Percentiles rank a stretch among this genome's conserved stretches.
These are phyloP conservation scores for Nylanderia fulva DNA, from an alignment of 1,140 invertebrate species.

Conservation along the genomic window DNA sequence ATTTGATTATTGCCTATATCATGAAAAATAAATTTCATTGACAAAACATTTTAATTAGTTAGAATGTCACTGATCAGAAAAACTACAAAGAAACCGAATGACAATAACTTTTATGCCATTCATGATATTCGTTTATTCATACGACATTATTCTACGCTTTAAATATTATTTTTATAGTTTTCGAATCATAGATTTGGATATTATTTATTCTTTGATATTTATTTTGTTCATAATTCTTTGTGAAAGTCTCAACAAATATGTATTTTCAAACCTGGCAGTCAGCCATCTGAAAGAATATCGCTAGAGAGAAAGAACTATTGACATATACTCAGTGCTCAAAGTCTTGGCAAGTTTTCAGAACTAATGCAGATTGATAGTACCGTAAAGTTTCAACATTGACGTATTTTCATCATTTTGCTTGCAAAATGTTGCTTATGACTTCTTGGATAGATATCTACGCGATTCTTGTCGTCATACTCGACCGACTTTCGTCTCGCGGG, in stretches of 20 bases:
- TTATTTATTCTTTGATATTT: neutral
- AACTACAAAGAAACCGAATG: too few relatives aligned
- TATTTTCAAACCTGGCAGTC: slow-evolving; percentile 12
- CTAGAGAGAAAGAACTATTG: slow-evolving; percentile 45
- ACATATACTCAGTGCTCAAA: slow-evolving; percentile 47
- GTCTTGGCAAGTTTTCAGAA: slow-evolving; percentile 43
- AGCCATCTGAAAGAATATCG: slow-evolving; percentile 35
- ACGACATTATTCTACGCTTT: neutral
- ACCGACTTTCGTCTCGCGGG: slow-evolving; percentile 17
- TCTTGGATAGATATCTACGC: slow-evolving; percentile 9
- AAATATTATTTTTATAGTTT: slow-evolving; percentile 14
- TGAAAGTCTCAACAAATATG: neutral
- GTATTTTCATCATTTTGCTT: slow-evolving; percentile 44
- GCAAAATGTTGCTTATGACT: slow-evolving; percentile 42
- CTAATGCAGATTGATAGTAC: neutral
- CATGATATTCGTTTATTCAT: too few relatives aligned
- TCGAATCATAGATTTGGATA: neutral
- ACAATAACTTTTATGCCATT: too few relatives aligned
- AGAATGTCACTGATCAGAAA: too few relatives aligned
- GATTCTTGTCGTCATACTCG: slow-evolving; percentile 34
- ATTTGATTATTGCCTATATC: too few relatives aligned
- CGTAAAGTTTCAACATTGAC: slow-evolving; percentile 50
- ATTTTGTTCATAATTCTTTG: neutral
- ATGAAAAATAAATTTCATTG: too few relatives aligned
- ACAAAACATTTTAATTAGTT: too few relatives aligned